These are phyloP conservation scores for Siderastrea radians DNA, from an alignment of 92 coral and sea anemone species.

Conservation along the genomic window DNA sequence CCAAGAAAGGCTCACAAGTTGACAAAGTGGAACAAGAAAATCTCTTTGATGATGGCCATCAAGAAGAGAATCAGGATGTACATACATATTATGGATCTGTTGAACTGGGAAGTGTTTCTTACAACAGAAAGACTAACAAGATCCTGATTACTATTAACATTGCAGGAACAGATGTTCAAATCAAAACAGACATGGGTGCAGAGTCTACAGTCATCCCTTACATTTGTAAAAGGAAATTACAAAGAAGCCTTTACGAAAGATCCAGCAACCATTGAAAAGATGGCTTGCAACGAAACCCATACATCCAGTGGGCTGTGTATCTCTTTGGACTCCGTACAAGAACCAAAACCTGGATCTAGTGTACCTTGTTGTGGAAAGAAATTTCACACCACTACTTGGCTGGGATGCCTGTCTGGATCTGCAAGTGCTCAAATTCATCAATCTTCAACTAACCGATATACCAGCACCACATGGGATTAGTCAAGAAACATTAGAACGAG, in stretches of 20 bases:
- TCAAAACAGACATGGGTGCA: slow-evolving; percentile 72
- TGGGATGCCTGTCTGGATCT: slow-evolving; percentile 77
- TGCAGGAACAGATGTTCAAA: slow-evolving; percentile 41
- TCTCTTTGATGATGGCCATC: background rate
- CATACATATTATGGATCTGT: slow-evolving; percentile 69
- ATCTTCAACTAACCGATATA: slow-evolving; percentile 18
- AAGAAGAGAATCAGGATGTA: background rate
- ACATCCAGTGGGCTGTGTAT: no score
- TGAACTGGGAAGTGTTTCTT: slow-evolving; percentile 60
- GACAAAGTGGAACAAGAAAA: slow-evolving; percentile 14
- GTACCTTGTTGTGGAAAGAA: slow-evolving; percentile 60
- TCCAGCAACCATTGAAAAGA: slow-evolving; percentile 67
- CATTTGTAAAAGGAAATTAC: slow-evolving; percentile 57
- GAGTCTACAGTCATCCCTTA: slow-evolving; percentile 77
- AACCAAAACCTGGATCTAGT: no score
- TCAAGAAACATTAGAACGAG: background rate
- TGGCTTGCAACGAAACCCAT: slow-evolving; percentile 76
- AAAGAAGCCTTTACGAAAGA: slow-evolving; percentile 59
- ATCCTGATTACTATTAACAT: slow-evolving; percentile 50
- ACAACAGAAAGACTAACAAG: slow-evolving; percentile 9
- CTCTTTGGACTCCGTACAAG: no score
- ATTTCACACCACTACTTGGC: no score
- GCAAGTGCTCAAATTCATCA: slow-evolving; percentile 75
- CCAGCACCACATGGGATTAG: no score
- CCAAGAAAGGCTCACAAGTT: slow-evolving; percentile 18